Conservation (phyloP, 2,797 vertebrate genomes). For the Danio kyathit region DNA sequence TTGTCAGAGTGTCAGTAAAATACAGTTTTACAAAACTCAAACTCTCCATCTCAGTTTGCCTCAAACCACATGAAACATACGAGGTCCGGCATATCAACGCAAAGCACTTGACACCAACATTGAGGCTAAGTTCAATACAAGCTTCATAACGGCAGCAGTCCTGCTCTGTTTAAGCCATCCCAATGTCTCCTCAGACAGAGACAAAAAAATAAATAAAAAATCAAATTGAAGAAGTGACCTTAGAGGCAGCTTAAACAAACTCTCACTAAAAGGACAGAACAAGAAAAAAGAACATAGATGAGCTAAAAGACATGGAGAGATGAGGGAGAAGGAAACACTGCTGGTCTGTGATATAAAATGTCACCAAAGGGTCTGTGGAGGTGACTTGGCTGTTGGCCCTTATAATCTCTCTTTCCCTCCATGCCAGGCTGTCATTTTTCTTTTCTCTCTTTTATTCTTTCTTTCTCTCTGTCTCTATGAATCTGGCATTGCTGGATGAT, state of each 20-base stretch:
- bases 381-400: constrained; percentile 33
- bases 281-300: constrained; percentile 45
- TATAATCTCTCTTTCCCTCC: constrained; percentile 38
- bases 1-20: neutral
- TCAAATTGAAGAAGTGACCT: constrained; percentile 76
- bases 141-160: constrained; percentile 64
- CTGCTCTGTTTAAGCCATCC: constrained; percentile 63
- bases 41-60: neutral
- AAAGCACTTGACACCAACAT: constrained; percentile 66
- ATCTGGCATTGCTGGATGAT: neutral
- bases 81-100: constrained; percentile 57
- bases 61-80: neutral
- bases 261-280: constrained; percentile 32
- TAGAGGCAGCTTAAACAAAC: constrained; percentile 69
- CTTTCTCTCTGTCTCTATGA: neutral
- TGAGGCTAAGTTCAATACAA: constrained; percentile 62
- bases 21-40: neutral
- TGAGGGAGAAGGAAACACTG: constrained; percentile 52
- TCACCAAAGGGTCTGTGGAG: constrained; percentile 57
- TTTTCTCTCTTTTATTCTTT: neutral
- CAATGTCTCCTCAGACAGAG: constrained; percentile 45
- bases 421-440: constrained; percentile 12
- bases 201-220: constrained; percentile 65
- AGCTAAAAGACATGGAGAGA: constrained; percentile 41
- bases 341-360: constrained; percentile 61